Base-by-base conservation (phyloP, 2,888 invertebrate genomes). In the Hirtodrosophila histrioides region DNA sequence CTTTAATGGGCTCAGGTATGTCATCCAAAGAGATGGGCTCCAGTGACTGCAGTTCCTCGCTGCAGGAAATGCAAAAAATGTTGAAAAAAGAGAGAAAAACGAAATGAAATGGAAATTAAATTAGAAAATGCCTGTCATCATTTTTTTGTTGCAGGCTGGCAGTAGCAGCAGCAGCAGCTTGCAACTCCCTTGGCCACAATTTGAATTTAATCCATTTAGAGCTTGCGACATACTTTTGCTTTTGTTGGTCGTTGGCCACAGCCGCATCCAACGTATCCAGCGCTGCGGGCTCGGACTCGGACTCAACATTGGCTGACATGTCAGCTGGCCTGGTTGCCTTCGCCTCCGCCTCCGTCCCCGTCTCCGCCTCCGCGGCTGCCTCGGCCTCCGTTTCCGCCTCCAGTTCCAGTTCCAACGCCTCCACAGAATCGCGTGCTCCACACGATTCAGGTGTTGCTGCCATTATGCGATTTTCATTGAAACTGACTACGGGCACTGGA, bases 1-100 rank as follows among this genome's bases (percentile, higher is more conserved):
- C 94, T 92, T 96, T 96, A 93, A 97, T 94, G 83, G 96, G 96
- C 91, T 96, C 94, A 92, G 97, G 96, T 91, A 97, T 96, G 92
- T 97, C 97, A 92, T 96, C 96, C 92, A 95, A 94, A 91, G 78
- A 78, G 61, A 84, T 76, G 57, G 84, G 85, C 60, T 84, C 89
- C 75, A 86, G 64, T 51, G 66, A 86, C 69, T 72, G 86, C 62
- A 68, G 57, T 61, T 61, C 69, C n/a, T 81, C 79, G 45, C 73
- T 87, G 57, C 27, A 54, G 55, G 33, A 69, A 17, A 17, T 17
- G 17, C 17, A 17, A 45, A 57, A 10, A 50, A 48, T n/a, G n/a
- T n/a, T n/a, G 45, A 3, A 3, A 66, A 49, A 35, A 8, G n/a
- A 11, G 23, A 46, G 37, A 48, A 35, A 45, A 46, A 23, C 12